A percentile compares a stretch with the other conserved stretches of the same genome.
These are phyloP conservation scores for Litoditis marina DNA, from an alignment of 2,888 invertebrate genomes.

Conservation along the genomic window DNA sequence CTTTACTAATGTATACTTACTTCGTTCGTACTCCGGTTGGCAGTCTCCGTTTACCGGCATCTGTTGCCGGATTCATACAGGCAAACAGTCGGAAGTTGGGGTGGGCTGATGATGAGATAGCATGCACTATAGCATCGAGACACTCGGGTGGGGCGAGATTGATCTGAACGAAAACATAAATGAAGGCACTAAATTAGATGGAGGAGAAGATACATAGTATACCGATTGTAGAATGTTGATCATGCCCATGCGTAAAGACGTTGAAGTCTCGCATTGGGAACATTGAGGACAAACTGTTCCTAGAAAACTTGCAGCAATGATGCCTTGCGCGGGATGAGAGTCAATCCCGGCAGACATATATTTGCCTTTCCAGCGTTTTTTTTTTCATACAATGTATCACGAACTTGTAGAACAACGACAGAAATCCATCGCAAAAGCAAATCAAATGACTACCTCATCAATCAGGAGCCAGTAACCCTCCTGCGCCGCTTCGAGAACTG, in stretches of 20 bases:
- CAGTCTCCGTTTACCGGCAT: conserved; percentile 93
- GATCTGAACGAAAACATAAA: conserved; percentile 70
- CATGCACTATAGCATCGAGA: conserved; percentile 58
- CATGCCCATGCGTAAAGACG: too few species aligned
- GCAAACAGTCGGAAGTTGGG: conserved; percentile 75
- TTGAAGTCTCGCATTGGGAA: too few species aligned
- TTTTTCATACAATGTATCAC: too few species aligned
- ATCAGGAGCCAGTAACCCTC: conserved; percentile 88
- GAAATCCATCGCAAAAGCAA: too few species aligned
- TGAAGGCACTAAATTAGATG: not conserved
- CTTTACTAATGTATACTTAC: too few species aligned
- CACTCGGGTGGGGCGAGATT: conserved; percentile 96
- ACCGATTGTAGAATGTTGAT: not conserved
- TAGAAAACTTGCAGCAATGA: too few species aligned
- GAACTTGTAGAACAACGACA: too few species aligned
- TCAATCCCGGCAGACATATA: too few species aligned
- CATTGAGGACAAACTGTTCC: too few species aligned
- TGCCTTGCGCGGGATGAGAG: too few species aligned
- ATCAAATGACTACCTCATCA: conserved; percentile 72
- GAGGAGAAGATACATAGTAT: not conserved
- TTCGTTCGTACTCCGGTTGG: conserved; percentile 83
- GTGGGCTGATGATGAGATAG: conserved; percentile 36
- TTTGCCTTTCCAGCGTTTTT: too few species aligned
- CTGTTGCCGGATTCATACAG: conserved; percentile 99
- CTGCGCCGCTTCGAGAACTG: conserved; percentile 81